Evolutionary conservation across 1,140 invertebrate genomes (phyloP).

Genomic region (Caenorhabditis briggsae): DNA sequence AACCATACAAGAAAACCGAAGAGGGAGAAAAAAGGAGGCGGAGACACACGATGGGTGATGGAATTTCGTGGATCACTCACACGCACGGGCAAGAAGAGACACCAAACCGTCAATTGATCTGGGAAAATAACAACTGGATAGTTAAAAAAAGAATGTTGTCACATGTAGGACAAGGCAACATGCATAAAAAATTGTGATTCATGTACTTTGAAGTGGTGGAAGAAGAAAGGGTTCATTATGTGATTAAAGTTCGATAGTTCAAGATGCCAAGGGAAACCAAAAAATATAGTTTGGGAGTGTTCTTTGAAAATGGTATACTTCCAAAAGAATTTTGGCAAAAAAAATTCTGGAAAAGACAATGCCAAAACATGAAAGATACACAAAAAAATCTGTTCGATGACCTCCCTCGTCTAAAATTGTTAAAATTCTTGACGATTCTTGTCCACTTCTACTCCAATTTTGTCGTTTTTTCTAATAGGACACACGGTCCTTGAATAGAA

Average conservation of each 20-base stretch:
- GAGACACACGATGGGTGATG: background rate
- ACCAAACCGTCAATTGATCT: slow-evolving; percentile 13
- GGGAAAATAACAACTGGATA: slow-evolving; percentile 23
- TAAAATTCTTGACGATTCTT: slow-evolving; percentile 34
- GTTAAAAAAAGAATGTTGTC: background rate
- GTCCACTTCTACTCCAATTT: slow-evolving; percentile 31
- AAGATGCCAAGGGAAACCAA: background rate
- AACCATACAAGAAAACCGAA: slow-evolving; percentile 7
- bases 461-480: slow-evolving; percentile 34
- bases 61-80: slow-evolving; percentile 23
- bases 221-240: background rate
- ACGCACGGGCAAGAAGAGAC: too few species aligned
- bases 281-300: background rate
- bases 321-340: background rate
- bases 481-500: slow-evolving; percentile 32
- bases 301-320: background rate
- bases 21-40: background rate
- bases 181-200: background rate
- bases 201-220: background rate
- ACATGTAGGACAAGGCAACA: background rate
- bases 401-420: slow-evolving; percentile 19
- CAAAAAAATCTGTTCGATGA: slow-evolving; percentile 17
- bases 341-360: background rate
- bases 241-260: slow-evolving; percentile 30
- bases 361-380: background rate